phyloP scores from a whole-genome alignment of 2,797 vertebrate species.

The Poecilia picta region DNA sequence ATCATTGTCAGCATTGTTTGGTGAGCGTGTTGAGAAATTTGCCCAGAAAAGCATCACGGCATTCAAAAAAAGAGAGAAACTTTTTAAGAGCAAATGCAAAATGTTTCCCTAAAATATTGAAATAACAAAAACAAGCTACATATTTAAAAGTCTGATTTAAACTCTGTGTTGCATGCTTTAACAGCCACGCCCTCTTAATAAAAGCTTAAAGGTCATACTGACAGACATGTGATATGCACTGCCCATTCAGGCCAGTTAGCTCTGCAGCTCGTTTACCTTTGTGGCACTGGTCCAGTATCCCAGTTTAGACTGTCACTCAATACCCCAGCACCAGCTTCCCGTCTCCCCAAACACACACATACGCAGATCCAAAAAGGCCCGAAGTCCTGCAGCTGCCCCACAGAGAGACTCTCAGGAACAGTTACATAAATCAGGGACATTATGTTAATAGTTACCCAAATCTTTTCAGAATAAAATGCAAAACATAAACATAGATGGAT shows the following conservation, averaged over 20 bases:
- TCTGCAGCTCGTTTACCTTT: slow-evolving; percentile 30
- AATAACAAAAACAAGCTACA: background rate
- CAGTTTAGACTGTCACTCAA: slow-evolving; percentile 72
- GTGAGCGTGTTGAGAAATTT: too few relatives aligned
- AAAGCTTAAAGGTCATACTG: slow-evolving; percentile 37
- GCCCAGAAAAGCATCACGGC: background rate
- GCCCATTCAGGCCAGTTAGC: slow-evolving; percentile 42
- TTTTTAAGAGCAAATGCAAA: background rate
- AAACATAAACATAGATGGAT: background rate
- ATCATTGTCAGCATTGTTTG: too few relatives aligned
- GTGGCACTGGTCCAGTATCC: slow-evolving; percentile 61
- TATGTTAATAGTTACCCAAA: slow-evolving; percentile 26
- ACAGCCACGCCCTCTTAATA: slow-evolving; percentile 7
- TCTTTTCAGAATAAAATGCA: background rate
- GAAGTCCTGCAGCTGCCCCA: slow-evolving; percentile 59
- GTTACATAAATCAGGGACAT: slow-evolving; percentile 73
- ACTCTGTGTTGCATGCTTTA: background rate
- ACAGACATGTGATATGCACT: slow-evolving; percentile 36
- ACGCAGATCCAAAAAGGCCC: slow-evolving; percentile 16
- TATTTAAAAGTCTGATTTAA: background rate
- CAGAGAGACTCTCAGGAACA: slow-evolving; percentile 58
- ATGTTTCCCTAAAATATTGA: background rate
- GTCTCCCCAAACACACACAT: slow-evolving; percentile 3
- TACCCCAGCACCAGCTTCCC: slow-evolving; percentile 26
- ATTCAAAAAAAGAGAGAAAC: background rate